These are phyloP conservation scores for Pteronotus mesoamericanus DNA, from an alignment of 2,797 vertebrate genomes.

Conservation along the genomic window DNA sequence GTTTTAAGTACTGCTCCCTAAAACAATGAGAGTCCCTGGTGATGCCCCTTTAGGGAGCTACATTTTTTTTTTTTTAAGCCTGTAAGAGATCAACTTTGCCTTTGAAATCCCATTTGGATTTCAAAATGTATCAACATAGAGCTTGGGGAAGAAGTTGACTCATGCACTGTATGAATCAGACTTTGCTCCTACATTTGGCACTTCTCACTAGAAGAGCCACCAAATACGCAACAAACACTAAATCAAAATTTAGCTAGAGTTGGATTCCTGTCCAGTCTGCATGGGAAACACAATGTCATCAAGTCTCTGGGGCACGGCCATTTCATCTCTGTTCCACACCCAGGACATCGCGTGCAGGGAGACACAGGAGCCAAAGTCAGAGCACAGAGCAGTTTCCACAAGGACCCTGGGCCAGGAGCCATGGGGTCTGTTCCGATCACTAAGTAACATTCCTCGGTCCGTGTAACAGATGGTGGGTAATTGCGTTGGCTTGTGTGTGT, in stretches of 20 bases:
- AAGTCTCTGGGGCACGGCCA: neutral
- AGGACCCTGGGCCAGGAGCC: conserved; percentile 42
- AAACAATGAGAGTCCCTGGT: neutral
- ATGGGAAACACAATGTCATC: neutral
- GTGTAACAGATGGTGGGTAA: conserved; percentile 64
- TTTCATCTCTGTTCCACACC: neutral
- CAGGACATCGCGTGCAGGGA: neutral
- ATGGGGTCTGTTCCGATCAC: conserved; percentile 52
- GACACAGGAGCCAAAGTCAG: neutral
- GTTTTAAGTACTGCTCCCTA: neutral
- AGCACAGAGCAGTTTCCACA: neutral
- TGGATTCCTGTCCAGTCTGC: neutral
- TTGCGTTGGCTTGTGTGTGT: conserved; percentile 61
- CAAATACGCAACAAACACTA: neutral
- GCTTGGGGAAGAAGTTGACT: neutral
- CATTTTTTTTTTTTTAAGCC: neutral
- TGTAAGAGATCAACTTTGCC: neutral
- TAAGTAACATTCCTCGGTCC: conserved; percentile 51
- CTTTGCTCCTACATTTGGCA: neutral
- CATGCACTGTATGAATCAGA: neutral
- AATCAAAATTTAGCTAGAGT: neutral
- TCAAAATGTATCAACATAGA: neutral
- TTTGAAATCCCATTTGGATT: neutral
- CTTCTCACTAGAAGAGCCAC: neutral
- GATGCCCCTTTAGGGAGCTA: neutral